Percentiles rank a stretch among this genome's conserved stretches.
Evolutionary conservation across 2,888 invertebrate genomes (phyloP).

Genomic region (Lithodes maja): DNA sequence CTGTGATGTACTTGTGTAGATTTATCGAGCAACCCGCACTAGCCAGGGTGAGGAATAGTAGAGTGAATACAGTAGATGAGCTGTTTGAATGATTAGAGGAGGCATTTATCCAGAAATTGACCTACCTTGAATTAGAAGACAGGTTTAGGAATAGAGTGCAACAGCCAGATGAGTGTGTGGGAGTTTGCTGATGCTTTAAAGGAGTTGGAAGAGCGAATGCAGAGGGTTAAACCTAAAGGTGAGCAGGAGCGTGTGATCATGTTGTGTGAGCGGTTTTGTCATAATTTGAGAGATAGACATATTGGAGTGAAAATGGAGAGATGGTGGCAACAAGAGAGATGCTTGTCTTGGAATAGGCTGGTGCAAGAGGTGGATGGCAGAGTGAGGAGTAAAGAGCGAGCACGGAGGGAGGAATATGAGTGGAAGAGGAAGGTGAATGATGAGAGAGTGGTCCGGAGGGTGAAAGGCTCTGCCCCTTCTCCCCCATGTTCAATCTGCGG

Average conservation of each 20-base stretch:
- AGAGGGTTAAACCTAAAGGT: not conserved
- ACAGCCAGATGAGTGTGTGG: not conserved
- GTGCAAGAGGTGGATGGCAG: not conserved
- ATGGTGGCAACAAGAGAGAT: not conserved
- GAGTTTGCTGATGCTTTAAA: not conserved
- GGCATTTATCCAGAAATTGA: not conserved
- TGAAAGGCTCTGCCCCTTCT: not conserved
- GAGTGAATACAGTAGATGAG: not conserved
- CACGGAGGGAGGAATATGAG: not conserved
- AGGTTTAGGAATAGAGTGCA: not conserved
- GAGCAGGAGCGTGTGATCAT: not conserved
- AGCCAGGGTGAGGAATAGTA: not conserved
- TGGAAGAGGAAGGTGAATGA: not conserved
- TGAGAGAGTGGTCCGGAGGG: not conserved
- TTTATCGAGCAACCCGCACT: not conserved
- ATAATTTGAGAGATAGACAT: not conserved
- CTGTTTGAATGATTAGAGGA: not conserved
- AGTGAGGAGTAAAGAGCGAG: not conserved
- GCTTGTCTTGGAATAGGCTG: not conserved
- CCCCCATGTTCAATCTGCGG: not conserved
- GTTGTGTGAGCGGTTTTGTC: not conserved
- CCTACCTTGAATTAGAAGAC: not conserved
- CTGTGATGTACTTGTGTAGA: slow-evolving; percentile 1
- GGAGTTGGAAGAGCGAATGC: not conserved
- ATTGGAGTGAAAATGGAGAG: not conserved